phyloP scores from a whole-genome alignment of 2,113 vertebrate species.

The Procavia capensis region DNA sequence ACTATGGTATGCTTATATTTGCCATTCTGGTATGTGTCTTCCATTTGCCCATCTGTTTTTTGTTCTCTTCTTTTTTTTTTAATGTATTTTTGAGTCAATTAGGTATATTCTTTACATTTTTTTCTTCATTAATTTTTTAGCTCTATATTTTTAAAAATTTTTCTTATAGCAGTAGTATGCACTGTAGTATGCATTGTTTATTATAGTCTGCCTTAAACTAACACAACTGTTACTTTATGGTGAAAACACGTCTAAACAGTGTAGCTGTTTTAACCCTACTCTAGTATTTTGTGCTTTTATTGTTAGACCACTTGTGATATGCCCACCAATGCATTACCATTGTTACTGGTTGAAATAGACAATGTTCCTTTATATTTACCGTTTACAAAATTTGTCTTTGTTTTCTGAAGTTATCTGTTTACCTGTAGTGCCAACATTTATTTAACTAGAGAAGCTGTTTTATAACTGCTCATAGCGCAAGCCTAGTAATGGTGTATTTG shows the following conservation, averaged over 20 bases:
- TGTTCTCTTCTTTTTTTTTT: neutral
- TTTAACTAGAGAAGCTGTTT: neutral
- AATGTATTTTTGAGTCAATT: neutral
- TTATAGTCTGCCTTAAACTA: neutral
- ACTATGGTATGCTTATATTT: neutral
- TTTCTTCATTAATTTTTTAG: neutral
- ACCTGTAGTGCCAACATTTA: neutral
- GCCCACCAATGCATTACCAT: neutral
- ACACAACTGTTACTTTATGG: neutral
- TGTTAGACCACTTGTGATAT: neutral
- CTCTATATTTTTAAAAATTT: neutral
- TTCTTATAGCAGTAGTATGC: neutral
- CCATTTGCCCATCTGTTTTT: neutral
- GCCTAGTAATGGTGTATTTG: neutral
- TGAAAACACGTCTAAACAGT: neutral
- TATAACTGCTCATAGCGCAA: neutral
- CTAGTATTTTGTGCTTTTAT: neutral
- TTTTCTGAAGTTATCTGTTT: conserved; percentile 17
- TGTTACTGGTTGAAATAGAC: neutral
- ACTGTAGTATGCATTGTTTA: neutral
- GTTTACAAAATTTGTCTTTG: neutral
- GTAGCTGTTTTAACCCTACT: neutral
- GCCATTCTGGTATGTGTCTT: neutral
- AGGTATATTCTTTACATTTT: neutral
- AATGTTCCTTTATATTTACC: neutral